Evolutionary conservation across 2,113 vertebrate genomes (phyloP).

Genomic region (Dromas ardeola): DNA sequence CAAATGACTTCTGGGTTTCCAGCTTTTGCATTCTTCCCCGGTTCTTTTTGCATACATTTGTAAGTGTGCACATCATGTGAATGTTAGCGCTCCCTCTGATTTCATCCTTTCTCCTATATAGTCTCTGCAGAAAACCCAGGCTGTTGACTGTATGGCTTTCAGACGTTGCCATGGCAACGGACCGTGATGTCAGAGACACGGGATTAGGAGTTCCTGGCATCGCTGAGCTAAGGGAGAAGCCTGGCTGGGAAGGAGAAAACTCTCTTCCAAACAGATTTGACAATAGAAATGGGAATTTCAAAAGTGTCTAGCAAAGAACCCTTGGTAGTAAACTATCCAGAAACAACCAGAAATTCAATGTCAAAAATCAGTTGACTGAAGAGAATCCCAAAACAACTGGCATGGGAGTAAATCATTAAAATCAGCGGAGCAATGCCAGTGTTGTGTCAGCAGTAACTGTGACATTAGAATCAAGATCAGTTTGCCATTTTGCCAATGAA

Average conservation of each 20-base stretch:
- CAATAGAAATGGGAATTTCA: background rate
- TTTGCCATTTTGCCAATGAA: background rate
- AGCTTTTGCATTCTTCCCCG: background rate
- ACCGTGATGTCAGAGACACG: background rate
- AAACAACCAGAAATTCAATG: background rate
- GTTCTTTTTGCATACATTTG: background rate
- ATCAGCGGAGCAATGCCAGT: background rate
- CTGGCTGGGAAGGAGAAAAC: background rate
- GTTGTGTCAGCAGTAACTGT: background rate
- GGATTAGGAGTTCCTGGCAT: slow-evolving; percentile 25
- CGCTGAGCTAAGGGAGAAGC: background rate
- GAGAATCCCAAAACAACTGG: background rate
- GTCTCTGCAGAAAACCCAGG: background rate
- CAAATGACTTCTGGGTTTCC: background rate
- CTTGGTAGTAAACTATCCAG: background rate
- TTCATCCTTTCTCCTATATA: background rate
- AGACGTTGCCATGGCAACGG: background rate
- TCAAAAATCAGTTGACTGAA: background rate
- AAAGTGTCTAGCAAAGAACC: background rate
- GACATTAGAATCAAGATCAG: background rate
- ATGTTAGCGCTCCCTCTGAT: background rate
- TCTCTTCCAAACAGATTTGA: background rate
- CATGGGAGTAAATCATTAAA: background rate
- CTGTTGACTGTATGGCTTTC: background rate
- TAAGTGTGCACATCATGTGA: background rate